Conservation (phyloP, 92 coral and sea anemone genomes). For the Bergia sp. region DNA sequence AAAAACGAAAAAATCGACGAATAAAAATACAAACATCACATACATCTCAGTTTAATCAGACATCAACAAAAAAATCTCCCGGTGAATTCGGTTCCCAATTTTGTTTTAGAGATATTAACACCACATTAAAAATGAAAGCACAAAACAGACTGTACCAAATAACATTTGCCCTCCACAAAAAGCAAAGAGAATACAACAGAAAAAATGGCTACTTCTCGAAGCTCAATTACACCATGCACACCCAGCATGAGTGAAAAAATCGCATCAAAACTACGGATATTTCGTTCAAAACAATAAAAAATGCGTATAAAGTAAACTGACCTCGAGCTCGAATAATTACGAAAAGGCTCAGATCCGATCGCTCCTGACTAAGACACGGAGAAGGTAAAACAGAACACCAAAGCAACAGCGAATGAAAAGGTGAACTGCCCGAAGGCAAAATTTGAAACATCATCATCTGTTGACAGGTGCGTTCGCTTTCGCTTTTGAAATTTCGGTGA, state of each 20-base stretch:
- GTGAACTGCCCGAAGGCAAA: constrained; percentile 11
- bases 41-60: not conserved
- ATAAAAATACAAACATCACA: too few species aligned
- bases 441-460: not conserved
- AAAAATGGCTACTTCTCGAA: not conserved
- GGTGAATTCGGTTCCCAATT: not conserved
- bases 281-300: not conserved
- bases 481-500: constrained; percentile 15
- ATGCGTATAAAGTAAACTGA: constrained; percentile 19
- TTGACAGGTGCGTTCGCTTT: constrained; percentile 31
- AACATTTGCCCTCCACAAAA: not conserved
- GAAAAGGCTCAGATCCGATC: not conserved
- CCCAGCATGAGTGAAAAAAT: not conserved
- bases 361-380: not conserved
- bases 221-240: not conserved
- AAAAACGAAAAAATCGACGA: not conserved
- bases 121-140: not conserved
- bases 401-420: not conserved
- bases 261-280: constrained; percentile 3
- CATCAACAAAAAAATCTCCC: not conserved
- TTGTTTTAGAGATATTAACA: too few species aligned
- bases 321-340: constrained; percentile 32
- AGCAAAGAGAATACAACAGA: not conserved
- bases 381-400: not conserved
- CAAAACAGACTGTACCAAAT: not conserved